These are phyloP conservation scores for Gymnocephalus cernua DNA, from an alignment of 2,113 vertebrate genomes.

Conservation along the genomic window DNA sequence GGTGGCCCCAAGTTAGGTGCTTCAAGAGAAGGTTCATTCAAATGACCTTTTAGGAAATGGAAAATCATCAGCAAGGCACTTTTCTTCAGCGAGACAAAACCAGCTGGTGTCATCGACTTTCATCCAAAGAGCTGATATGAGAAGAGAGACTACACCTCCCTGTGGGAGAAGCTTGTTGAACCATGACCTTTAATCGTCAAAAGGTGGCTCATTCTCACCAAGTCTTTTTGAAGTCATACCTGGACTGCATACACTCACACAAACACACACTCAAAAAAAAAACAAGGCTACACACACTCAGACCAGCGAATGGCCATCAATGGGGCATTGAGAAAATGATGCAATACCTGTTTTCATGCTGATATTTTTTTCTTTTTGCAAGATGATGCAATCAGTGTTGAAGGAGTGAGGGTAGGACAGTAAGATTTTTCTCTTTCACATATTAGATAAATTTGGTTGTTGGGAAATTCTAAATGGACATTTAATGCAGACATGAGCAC, in stretches of 20 bases:
- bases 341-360: constrained; percentile 28
- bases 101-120: constrained; percentile 28
- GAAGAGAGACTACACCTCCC: constrained; percentile 37
- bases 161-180: constrained; percentile 50
- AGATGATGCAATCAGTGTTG: constrained; percentile 44
- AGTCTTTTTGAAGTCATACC: constrained; percentile 51
- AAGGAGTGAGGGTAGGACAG: constrained; percentile 6
- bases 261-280: constrained; percentile 50
- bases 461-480: constrained; percentile 27
- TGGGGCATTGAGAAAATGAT: constrained; percentile 52
- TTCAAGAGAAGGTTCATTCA: constrained; percentile 32
- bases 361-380: constrained; percentile 34
- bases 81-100: constrained; percentile 30
- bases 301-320: constrained; percentile 82
- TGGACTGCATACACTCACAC: constrained; percentile 71
- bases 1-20: not conserved
- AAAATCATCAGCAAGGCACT: constrained; percentile 1
- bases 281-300: constrained; percentile 57
- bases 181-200: constrained; percentile 45
- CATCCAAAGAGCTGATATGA: constrained; percentile 47
- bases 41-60: not conserved
- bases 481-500: constrained; percentile 27
- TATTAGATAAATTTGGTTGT: constrained; percentile 21
- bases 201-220: constrained; percentile 56
- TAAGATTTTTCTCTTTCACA: constrained; percentile 25